Base-by-base conservation (phyloP, 2,888 invertebrate species). In the Eupithecia exiguata region DNA sequence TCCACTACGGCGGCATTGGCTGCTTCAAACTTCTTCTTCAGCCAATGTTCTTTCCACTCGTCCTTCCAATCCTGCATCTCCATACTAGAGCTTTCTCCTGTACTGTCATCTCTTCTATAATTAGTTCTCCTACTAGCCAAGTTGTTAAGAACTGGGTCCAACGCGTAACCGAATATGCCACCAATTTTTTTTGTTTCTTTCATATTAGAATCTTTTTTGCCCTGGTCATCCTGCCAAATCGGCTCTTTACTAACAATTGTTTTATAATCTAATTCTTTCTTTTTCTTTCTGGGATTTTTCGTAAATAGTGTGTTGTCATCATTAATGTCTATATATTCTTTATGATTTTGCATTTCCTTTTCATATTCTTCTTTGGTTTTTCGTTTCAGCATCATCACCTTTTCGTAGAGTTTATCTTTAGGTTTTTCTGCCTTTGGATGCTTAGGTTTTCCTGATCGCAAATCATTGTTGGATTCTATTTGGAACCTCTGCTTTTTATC, bases 11-110 rank as follows among this genome's bases (percentile, higher is more conserved):
- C 77, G 0, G 85, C 74, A 74, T 92, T 91, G 1, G 90, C 78
- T 0, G 88, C 89, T 69, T 90, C 87, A 43, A 84, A 78, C 71
- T 89, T 89, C 78, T 88, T 89, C 62, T 85, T 74, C 25, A 86
- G 70, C 89, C 87, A 89, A 0, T 83, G 75, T 21, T 85, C 82
- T 14, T 81, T 80, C 79, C 83, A 86, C 68, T 86, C 84, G 1
- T 85, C 84, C 75, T 84, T 86, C 85, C 88, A 88, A 12, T 84
- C 72, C 49, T 76, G 75, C 35, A 84, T 6, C 30, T 85, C 86
- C 0, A 75, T 0, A 72, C 84, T 84, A 10, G 84, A 86, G 70
- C 84, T 86, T 1, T 70, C 53, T 0, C 12, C 35, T 30, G 68
- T 30, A 0, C 9, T 2, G 1, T 21, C 30, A 30, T 30, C 30